Evolutionary conservation across 2,888 invertebrate species (phyloP).

Genomic region (Cataglyphis altisquamis): DNA sequence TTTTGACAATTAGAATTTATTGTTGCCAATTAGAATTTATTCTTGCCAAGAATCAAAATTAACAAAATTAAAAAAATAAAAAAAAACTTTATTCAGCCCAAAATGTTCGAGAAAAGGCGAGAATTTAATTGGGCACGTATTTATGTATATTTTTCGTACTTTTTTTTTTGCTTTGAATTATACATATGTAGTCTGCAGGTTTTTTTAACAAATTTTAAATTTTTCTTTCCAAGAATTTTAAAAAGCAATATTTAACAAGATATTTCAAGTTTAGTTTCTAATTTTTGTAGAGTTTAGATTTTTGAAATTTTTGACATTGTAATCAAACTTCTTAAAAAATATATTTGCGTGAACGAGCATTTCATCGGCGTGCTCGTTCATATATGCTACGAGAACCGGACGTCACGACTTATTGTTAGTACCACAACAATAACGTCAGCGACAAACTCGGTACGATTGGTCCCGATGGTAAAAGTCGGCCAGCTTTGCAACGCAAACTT

Average conservation of each 20-base stretch:
- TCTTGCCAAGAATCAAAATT: neutral
- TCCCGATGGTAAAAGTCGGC: neutral
- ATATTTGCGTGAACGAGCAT: neutral
- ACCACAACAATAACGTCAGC: neutral
- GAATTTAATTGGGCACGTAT: neutral
- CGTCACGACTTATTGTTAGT: neutral
- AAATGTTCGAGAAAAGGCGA: neutral
- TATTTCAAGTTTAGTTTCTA: neutral
- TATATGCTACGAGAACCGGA: neutral
- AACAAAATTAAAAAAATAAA: too few relatives aligned
- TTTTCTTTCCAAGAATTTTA: neutral
- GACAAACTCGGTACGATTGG: constrained; percentile 1
- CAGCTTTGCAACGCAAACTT: constrained; percentile 1
- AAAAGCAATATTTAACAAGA: neutral
- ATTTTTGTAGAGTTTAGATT: neutral
- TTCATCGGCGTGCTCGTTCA: neutral
- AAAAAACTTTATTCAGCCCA: neutral
- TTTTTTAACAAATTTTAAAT: neutral
- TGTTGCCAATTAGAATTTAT: too few relatives aligned
- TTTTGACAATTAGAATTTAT: neutral
- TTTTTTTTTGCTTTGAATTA: neutral
- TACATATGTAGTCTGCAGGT: neutral
- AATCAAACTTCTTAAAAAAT: neutral
- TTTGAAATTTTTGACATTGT: neutral
- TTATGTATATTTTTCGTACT: neutral